Conservation (phyloP, 2,113 vertebrate species). For the Cinclus mexicanus region DNA sequence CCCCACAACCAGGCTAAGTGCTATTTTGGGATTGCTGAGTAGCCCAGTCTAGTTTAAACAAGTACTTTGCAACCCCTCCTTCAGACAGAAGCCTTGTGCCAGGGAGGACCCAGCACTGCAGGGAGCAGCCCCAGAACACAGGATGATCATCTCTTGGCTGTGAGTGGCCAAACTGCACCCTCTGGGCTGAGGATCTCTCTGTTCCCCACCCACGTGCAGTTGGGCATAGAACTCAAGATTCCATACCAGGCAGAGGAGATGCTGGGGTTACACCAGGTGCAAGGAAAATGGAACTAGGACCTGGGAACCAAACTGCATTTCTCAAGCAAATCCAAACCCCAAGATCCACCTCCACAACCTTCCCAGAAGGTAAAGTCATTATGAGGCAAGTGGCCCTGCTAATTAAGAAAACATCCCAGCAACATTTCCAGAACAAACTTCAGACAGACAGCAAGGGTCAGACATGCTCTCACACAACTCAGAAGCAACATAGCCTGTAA, state of each 20-base stretch:
- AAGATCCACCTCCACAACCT: not conserved
- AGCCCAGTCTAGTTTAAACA: not conserved
- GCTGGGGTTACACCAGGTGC: not conserved
- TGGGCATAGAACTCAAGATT: not conserved
- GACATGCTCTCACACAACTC: not conserved
- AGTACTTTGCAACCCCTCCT: not conserved
- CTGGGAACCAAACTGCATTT: not conserved
- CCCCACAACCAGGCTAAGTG: not conserved
- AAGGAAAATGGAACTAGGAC: not conserved
- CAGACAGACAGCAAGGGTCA: not conserved
- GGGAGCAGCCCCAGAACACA: not conserved
- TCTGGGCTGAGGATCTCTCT: not conserved
- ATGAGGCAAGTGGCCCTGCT: not conserved
- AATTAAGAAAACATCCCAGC: not conserved
- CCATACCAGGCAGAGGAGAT: not conserved
- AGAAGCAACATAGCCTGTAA: not conserved
- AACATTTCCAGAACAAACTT: not conserved
- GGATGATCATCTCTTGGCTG: not conserved
- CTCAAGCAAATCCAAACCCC: not conserved
- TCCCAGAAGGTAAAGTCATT: conserved; percentile 28
- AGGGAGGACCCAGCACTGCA: not conserved
- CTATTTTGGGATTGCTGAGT: not conserved
- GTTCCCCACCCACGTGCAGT: not conserved
- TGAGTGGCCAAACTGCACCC: not conserved
- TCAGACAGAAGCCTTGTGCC: not conserved